A percentile compares a stretch with the other conserved stretches of the same genome.
phyloP scores from a whole-genome alignment of 2,888 invertebrate genomes.

The Nysson spinosus region DNA sequence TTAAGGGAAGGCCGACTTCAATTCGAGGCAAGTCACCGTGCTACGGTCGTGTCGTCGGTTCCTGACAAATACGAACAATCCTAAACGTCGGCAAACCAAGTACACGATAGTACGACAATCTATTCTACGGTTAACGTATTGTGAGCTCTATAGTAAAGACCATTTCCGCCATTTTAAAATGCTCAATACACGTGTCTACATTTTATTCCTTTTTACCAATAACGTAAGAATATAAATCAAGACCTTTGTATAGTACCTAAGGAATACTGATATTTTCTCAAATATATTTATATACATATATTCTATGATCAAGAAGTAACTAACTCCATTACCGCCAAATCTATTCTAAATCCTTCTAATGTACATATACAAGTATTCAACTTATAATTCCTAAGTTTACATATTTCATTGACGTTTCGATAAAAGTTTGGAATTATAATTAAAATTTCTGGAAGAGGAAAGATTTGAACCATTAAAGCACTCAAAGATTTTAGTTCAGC shows the following conservation, averaged over 20 bases:
- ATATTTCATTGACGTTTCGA: constrained; percentile 41
- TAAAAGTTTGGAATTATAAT: constrained; percentile 53
- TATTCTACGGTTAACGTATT: constrained; percentile 57
- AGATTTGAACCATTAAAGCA: constrained; percentile 53
- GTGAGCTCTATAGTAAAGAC: constrained; percentile 28
- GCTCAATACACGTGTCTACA: constrained; percentile 9
- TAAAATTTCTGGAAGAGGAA: constrained; percentile 46
- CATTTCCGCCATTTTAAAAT: constrained; percentile 27
- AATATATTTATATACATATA: too few species aligned
- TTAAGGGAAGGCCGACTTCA: constrained; percentile 53
- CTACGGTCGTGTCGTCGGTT: constrained; percentile 46
- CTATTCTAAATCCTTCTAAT: too few species aligned
- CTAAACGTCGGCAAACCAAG: constrained; percentile 56
- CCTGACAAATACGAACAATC: constrained; percentile 67
- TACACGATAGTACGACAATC: constrained; percentile 62
- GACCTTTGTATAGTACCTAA: too few species aligned
- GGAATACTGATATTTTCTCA: too few species aligned
- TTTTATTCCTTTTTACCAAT: too few species aligned
- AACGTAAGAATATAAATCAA: too few species aligned
- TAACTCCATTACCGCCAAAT: too few species aligned
- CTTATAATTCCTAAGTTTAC: constrained; percentile 15
- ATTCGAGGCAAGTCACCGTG: constrained; percentile 40
- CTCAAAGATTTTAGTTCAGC: constrained; percentile 28
- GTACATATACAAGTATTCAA: too few species aligned
- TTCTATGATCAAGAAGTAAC: too few species aligned